Percentiles rank a stretch among this genome's conserved stretches.
phyloP scores from a whole-genome alignment of 2,113 vertebrate species.

The Capreolus pygargus region DNA sequence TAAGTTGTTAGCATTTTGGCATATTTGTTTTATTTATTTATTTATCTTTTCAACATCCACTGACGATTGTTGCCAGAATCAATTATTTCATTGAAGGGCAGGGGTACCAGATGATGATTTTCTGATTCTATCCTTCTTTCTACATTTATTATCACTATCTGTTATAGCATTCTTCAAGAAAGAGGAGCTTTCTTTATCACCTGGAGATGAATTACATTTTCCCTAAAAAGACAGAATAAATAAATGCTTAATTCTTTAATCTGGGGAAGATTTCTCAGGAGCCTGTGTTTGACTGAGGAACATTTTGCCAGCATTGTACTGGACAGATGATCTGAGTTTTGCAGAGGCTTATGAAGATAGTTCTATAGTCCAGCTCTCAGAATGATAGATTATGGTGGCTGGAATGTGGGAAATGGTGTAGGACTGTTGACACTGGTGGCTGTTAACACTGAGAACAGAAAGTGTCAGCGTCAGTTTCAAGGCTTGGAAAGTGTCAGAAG shows the following conservation, averaged over 20 bases:
- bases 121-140: background rate
- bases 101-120: background rate
- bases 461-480: background rate
- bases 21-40: background rate
- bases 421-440: background rate
- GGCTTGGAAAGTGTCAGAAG: background rate
- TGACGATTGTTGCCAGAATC: background rate
- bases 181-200: background rate
- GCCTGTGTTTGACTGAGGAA: background rate
- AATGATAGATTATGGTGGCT: background rate
- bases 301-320: background rate
- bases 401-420: background rate
- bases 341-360: background rate
- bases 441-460: background rate
- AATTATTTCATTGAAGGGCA: background rate
- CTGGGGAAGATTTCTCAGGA: background rate
- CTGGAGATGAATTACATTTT: background rate
- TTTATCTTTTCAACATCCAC: background rate
- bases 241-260: background rate
- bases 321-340: background rate
- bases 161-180: background rate
- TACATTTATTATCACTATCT: background rate
- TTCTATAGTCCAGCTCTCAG: background rate
- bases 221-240: background rate
- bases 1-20: background rate